Base-by-base conservation (phyloP, 2,888 invertebrate genomes). In the Chirona hameri region DNA sequence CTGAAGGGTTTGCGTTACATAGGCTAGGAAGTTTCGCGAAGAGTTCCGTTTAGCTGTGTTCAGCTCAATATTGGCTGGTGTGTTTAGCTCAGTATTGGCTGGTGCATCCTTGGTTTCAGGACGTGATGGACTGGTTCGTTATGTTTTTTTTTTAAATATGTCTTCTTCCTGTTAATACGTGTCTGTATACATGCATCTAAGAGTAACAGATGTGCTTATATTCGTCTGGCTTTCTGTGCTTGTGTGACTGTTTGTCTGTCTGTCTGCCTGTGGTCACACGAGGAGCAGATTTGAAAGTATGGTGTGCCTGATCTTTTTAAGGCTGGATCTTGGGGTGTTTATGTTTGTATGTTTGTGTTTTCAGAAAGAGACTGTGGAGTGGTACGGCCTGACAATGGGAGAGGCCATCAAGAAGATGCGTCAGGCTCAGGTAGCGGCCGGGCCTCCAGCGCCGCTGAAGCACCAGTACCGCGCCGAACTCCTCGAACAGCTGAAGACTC, bases 331-430 rank as follows among this genome's bases (percentile, higher is more conserved):
- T 55, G 15, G 15, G 39, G 7, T 39, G 39, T 39, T 39, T 7
- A 39, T 7, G 39, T 39, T 39, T 39, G 39, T 39, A 14, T 46
- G 29, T n/a, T 21, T 81, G 27, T 57, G 60, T 21, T 79, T n/a
- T 14, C 82, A 85, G 84, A 81, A 81, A 60, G 83, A 85, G 57
- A 83, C 84, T 65, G 83, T 83, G 7, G 84, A 83, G 18, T 85
- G 84, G 84, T 84, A 55, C 55, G 84, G 84, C 15, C 76, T 85
- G 57, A 85, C 29, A 18, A 60, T 83, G 9, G 81, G 81, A n/a
- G 84, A 85, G 79, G 84, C 84, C 2, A 39, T 69, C 39, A 83
- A 39, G 69, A 83, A 83, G 82, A 83, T 83, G 81, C 82, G 82
- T 80, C 65, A 29, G 31, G 24, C 83, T 0, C 83, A 84, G 79